Base-by-base conservation (phyloP, 1,140 invertebrate species). In the Tenebrio molitor region DNA sequence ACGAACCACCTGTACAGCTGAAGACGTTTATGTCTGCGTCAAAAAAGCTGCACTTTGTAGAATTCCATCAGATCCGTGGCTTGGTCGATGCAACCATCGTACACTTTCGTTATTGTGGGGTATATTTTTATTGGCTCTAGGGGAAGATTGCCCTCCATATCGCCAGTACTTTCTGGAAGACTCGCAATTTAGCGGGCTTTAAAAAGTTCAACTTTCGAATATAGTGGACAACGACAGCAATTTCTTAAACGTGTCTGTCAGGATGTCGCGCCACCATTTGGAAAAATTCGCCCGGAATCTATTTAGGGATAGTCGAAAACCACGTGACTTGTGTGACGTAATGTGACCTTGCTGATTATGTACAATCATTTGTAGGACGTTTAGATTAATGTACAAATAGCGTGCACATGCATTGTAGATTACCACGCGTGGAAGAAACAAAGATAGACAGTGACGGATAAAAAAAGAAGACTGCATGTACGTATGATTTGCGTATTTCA, bases 341-440 rank as follows among this genome's bases (percentile, higher is more conserved):
- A 67, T 19, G 25, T 64, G 71, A 72, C 71, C 71, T 72, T 72
- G 71, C 71, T 67, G 71, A 72, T 72, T 72, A 53, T 72, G 64
- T 65, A 44, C 63, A 72, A 72, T 72, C 63, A 72, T 72, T 72
- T 72, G 71, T 72, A 72, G 71, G 64, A 72, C 71, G 63, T 72
- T 72, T 65, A 39, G 64, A 72, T 66, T 67, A 72, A 66, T 66
- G 64, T 16, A 44, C 64, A 65, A 66, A 65, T 58, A 21, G 71
- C 63, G 63, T 72, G 64, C 29, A 67, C 50, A 19, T 67, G 63
- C 64, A 71, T 53, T 41, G 36, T 16, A 23, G 2, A 21, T 41
- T 41, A n/a, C 19, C 16, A 12, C 50, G 50, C 50, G 50, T 58
- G 50, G 50, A 58, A 58, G 29, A 58, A 58, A 58, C 50, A 58